Base-by-base conservation (phyloP, 1,140 invertebrate species). In the Parasteatoda tepidariorum region DNA sequence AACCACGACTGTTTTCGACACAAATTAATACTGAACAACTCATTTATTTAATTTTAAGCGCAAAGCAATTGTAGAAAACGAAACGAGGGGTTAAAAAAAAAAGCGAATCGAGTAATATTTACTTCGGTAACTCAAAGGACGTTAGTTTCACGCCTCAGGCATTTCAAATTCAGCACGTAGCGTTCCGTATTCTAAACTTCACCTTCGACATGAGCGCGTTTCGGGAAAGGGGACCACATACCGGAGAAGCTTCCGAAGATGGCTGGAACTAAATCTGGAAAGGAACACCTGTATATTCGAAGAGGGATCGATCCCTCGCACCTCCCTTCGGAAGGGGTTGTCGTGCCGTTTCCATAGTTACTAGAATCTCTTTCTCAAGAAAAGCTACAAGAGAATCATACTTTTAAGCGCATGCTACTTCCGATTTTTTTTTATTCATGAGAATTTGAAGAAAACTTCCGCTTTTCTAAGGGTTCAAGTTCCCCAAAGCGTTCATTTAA, bases 281-380 rank as follows among this genome's bases (percentile, higher is more conserved):
- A 74, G 71, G 76, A 79, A 79, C 64, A 68, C 64, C 64, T 68
- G 64, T 68, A 68, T 79, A 34, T 79, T 38, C 64, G 64, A 57
- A 79, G 61, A 54, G 76, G 64, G 48, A 79, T 79, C 76, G 76
- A 79, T 79, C 76, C 76, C 76, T 79, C 76, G 62, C 76, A 79
- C 76, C 76, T 79, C 76, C 76, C 76, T 68, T 68, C 48, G 62
- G 76, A 68, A 61, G 76, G 61, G 76, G 62, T 68, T 30, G 62
- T 68, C 76, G 76, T 79, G 76, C 76, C 76, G 76, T 79, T 30
- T 9, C 22, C 76, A 68, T 79, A 64, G 64, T 68, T 54, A 68
- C 76, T 2, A 22, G 62, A 57, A 79, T 67, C 54, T 48, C 31
- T 79, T 79, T 68, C 64, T 79, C 64, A 79, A 79, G 76, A 79